These are phyloP conservation scores for Choloepus didactylus DNA, from an alignment of 2,797 vertebrate genomes.

Conservation along the genomic window DNA sequence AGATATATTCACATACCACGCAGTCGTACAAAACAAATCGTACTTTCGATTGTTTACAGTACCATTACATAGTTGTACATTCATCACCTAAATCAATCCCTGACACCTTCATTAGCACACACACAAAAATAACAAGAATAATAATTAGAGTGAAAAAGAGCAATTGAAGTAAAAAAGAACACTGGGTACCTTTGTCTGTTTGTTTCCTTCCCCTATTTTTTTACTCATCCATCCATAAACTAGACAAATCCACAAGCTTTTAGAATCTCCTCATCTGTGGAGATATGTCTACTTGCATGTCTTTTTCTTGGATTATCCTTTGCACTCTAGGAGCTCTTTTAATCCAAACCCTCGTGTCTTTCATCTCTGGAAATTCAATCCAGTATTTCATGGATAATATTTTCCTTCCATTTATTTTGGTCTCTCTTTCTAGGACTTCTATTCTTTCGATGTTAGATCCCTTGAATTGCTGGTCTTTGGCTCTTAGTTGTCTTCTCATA, in stretches of 20 bases:
- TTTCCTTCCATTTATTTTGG: neutral
- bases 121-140: too few relatives aligned
- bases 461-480: neutral
- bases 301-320: neutral
- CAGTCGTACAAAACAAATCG: too few relatives aligned
- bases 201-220: too few relatives aligned
- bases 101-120: too few relatives aligned
- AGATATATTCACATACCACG: too few relatives aligned
- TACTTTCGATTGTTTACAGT: too few relatives aligned
- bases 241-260: slow-evolving; percentile 9
- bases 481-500: neutral
- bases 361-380: neutral
- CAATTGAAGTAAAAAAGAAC: too few relatives aligned
- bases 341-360: neutral
- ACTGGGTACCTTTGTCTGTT: too few relatives aligned
- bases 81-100: too few relatives aligned
- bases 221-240: too few relatives aligned
- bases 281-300: neutral
- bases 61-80: too few relatives aligned
- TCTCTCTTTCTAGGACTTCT: neutral
- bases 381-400: neutral
- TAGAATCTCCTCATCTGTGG: neutral
- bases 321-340: neutral
- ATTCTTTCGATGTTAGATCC: neutral
- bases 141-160: too few relatives aligned